A percentile compares a stretch with the other conserved stretches of the same genome.
Conservation (phyloP, 2,888 invertebrate species). For the Cataglyphis altisquamis region DNA sequence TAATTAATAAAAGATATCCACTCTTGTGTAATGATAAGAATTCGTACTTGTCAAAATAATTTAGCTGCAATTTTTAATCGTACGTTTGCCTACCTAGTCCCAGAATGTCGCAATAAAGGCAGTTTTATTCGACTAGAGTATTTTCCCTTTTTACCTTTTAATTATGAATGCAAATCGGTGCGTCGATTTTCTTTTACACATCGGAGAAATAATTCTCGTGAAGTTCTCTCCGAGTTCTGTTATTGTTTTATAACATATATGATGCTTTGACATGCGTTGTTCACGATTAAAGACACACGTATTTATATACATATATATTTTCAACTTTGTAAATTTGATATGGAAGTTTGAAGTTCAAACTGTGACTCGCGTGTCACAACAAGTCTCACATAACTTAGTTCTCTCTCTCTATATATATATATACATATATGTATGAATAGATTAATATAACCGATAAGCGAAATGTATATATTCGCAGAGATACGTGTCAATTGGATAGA, state of each 20-base stretch:
- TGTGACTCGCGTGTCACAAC: constrained; percentile 5
- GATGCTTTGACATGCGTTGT: background rate
- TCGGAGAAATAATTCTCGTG: background rate
- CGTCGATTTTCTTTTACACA: background rate
- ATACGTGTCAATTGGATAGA: background rate
- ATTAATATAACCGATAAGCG: background rate
- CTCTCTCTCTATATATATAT: background rate
- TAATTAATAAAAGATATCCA: background rate
- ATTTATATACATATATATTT: background rate
- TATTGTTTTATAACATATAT: constrained; percentile 1
- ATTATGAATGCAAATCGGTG: constrained; percentile 2
- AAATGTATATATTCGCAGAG: constrained; percentile 11
- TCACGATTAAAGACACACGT: background rate
- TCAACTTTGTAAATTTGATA: background rate
- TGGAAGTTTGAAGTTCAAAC: constrained; percentile 6
- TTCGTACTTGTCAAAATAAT: background rate
- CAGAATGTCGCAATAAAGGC: constrained; percentile 53
- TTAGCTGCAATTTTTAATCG: constrained; percentile 16
- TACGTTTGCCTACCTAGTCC: constrained; percentile 48
- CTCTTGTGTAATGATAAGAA: constrained; percentile 9
- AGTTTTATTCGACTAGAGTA: constrained; percentile 37
- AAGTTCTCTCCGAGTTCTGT: background rate
- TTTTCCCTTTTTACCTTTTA: constrained; percentile 15
- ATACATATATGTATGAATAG: background rate
- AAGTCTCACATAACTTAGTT: background rate